phyloP scores from a whole-genome alignment of 2,113 vertebrate genomes.

The Himantopus leucocephalus region DNA sequence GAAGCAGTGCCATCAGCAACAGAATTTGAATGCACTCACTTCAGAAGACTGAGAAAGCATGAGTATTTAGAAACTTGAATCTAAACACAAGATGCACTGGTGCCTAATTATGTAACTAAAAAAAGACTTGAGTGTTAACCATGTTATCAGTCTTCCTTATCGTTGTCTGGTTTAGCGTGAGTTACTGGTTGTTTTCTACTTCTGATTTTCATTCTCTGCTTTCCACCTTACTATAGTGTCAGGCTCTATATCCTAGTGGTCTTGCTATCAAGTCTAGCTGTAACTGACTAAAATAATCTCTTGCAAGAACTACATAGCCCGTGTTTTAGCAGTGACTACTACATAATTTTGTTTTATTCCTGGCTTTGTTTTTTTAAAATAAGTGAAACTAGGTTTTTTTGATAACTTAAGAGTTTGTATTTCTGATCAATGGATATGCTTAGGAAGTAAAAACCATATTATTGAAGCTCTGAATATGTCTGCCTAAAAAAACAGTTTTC shows the following conservation, averaged over 20 bases:
- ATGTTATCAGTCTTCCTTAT: neutral
- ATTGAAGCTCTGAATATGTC: neutral
- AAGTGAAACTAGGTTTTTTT: neutral
- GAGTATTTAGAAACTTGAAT: neutral
- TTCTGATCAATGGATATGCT: neutral
- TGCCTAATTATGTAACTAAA: neutral
- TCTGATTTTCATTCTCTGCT: neutral
- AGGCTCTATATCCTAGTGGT: neutral
- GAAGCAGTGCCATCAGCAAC: neutral
- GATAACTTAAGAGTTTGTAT: neutral
- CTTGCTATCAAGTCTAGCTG: neutral
- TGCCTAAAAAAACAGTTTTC: neutral
- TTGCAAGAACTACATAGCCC: neutral
- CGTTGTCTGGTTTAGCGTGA: neutral
- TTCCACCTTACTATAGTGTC: neutral
- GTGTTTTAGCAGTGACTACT: neutral
- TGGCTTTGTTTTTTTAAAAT: neutral
- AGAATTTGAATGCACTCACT: neutral
- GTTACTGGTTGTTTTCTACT: neutral
- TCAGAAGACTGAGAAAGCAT: neutral
- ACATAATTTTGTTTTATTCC: neutral
- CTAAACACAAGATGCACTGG: neutral
- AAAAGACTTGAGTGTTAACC: neutral
- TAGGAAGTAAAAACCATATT: neutral
- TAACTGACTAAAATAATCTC: neutral